Conservation (phyloP, 2,113 vertebrate genomes). For the Antigone vipio region DNA sequence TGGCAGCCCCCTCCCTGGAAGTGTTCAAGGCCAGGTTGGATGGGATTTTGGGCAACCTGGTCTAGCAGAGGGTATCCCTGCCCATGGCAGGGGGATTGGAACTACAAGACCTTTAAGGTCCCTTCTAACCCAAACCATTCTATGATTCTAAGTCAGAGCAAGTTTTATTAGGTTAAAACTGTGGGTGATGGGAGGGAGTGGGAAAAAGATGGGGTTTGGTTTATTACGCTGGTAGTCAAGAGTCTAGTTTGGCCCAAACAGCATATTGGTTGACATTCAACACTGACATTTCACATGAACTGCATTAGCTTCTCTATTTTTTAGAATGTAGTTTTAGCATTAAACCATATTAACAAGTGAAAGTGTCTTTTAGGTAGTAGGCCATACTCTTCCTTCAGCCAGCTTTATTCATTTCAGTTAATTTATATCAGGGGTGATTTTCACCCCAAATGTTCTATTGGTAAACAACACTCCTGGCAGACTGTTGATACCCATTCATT, state of each 20-base stretch:
- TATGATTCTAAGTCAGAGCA: neutral
- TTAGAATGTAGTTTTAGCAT: neutral
- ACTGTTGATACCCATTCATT: neutral
- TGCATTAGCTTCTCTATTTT: neutral
- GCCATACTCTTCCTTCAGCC: neutral
- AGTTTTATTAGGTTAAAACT: neutral
- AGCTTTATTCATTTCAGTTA: neutral
- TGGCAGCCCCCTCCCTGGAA: no score
- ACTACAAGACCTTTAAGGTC: no score
- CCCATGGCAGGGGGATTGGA: no score
- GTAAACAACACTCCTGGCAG: neutral
- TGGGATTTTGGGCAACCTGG: no score
- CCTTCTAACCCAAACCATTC: no score
- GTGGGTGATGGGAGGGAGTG: neutral
- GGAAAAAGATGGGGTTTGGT: neutral
- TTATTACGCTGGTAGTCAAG: neutral
- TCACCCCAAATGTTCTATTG: neutral
- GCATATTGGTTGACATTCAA: neutral
- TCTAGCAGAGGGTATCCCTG: no score
- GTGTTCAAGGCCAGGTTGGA: no score
- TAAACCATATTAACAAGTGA: neutral
- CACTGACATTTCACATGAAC: neutral
- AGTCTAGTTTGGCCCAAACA: neutral
- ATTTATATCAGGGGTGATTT: neutral
- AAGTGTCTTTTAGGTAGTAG: neutral